Base-by-base conservation (phyloP, 2,113 vertebrate genomes). In the Philantomba maxwellii region DNA sequence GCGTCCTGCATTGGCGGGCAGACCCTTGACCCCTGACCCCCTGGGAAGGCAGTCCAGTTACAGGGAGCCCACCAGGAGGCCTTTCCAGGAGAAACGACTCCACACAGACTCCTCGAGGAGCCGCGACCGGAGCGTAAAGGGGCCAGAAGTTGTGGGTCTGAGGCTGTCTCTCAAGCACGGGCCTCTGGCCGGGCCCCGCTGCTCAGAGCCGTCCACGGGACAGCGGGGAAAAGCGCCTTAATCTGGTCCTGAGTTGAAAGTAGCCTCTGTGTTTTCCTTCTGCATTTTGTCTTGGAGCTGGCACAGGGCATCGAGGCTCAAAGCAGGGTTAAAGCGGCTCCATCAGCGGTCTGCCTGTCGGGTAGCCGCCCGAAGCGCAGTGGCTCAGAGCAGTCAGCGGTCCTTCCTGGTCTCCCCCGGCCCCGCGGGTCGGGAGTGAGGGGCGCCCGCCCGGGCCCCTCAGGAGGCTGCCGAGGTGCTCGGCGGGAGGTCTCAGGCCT, bases 41-140 rank as follows among this genome's bases (percentile, higher is more conserved):
- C n/a, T 23, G 64, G n/a, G 19, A 11, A 36, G 64, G 13, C 15
- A 6, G 70, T 4, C 15, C 39, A 15, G 21, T 1, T 36, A 11
- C 90, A 14, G 30, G 0, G 60, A 11, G 80, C 13, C 25, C n/a
- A 12, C 16, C 28, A 47, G 47, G 10, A 80, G 45, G 17, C 47
- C 28, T 51, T 11, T n/a, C 39, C 33, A 16, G 39, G 64, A 25
- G 30, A 58, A 36, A 9, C 1, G 30, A 57, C 39, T 45, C 36
- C 49, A 45, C 9, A 4, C 49, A 6, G 30, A 19, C 33, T 7
- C 2, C 21, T 81, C n/a, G 13, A 58, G 60, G 47, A 53, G 23
- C 17, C 1, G 0, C 3, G 13, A 25, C 2, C 17, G 7, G 26
- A 28, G 16, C 2, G 1, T 11, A 14, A 23, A 5, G 60, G 47